phyloP scores from a whole-genome alignment of 2,113 vertebrate species.

The Sialia sialis region DNA sequence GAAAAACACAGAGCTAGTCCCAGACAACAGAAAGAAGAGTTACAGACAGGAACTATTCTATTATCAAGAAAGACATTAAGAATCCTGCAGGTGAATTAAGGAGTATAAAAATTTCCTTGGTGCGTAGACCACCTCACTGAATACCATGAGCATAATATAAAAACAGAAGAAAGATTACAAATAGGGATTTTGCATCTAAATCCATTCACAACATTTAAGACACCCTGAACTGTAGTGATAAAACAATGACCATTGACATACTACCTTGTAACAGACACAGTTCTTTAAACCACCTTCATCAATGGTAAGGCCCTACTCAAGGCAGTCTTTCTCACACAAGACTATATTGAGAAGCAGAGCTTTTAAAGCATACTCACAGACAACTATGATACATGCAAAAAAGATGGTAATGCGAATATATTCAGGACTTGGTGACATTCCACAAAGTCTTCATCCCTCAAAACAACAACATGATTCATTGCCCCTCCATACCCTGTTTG shows the following conservation, averaged over 20 bases:
- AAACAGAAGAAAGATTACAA: background rate
- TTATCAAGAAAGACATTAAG: background rate
- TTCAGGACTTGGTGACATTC: background rate
- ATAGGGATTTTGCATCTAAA: background rate
- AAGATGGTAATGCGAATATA: background rate
- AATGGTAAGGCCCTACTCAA: background rate
- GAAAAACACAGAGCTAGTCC: background rate
- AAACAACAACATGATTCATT: background rate
- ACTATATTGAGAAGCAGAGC: background rate
- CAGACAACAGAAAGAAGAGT: background rate
- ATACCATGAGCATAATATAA: background rate
- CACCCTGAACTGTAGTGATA: background rate
- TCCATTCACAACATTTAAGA: background rate
- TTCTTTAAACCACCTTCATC: background rate
- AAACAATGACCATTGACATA: background rate
- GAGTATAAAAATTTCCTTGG: background rate
- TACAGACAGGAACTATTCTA: background rate
- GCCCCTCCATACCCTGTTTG: accelerated
- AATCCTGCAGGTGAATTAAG: background rate
- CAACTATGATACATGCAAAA: background rate
- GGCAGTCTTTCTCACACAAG: background rate
- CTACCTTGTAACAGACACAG: background rate
- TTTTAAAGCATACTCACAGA: background rate
- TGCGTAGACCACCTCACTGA: background rate
- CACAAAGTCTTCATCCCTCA: background rate